Evolutionary conservation across 2,888 invertebrate genomes (phyloP).

Genomic region (Drosophila lacicola): DNA sequence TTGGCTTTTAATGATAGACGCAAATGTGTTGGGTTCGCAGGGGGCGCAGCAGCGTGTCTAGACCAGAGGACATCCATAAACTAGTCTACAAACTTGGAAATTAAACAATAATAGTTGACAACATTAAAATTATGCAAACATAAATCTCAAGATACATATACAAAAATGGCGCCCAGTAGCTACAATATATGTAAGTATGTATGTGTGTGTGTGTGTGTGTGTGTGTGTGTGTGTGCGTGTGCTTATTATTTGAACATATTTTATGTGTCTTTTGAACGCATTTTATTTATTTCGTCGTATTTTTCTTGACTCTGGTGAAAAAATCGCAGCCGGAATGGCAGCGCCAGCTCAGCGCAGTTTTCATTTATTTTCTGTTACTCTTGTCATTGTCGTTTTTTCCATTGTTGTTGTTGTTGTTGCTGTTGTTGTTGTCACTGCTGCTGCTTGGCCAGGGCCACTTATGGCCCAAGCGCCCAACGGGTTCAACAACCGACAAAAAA

Average conservation of each 20-base stretch:
- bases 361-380: constrained; percentile 76
- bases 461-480: constrained; percentile 66
- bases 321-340: constrained; percentile 62
- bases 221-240: constrained; percentile 19
- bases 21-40: constrained; percentile 1
- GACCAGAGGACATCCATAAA: constrained; percentile 32
- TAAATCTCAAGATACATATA: constrained; percentile 43
- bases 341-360: constrained; percentile 43
- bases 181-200: neutral
- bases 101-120: constrained; percentile 63
- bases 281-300: constrained; percentile 74
- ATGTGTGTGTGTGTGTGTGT: constrained; percentile 16
- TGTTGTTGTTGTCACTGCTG: constrained; percentile 6
- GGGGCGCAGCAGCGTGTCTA: constrained; percentile 7
- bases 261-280: constrained; percentile 67
- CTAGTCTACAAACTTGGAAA: constrained; percentile 45
- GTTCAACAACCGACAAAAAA: constrained; percentile 79
- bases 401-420: constrained; percentile 11
- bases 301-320: constrained; percentile 66
- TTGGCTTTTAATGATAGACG: constrained; percentile 66
- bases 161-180: constrained; percentile 36
- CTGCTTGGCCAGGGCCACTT: constrained; percentile 67
- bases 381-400: constrained; percentile 34
- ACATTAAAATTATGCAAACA: constrained; percentile 59
- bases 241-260: constrained; percentile 60